These are phyloP conservation scores for Parazoanthus darwini DNA, from an alignment of 92 coral and sea anemone genomes.

Conservation along the genomic window DNA sequence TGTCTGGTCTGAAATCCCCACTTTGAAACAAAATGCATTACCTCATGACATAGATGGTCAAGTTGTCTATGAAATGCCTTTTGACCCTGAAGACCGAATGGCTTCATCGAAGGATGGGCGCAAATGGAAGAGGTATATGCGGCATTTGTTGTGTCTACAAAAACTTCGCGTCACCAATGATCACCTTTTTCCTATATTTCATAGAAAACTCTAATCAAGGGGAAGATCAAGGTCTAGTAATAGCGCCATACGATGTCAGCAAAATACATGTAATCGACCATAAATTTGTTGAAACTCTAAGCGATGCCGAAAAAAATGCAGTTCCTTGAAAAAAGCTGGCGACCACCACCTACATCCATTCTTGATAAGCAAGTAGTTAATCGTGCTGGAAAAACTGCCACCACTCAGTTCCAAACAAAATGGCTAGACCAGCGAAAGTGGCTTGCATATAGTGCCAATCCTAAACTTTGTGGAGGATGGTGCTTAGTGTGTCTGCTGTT, in stretches of 20 bases:
- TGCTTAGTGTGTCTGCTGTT: slow-evolving; percentile 55
- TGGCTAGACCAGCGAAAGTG: slow-evolving; percentile 64
- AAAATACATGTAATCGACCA: slow-evolving; percentile 48
- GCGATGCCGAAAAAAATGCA: slow-evolving; percentile 60
- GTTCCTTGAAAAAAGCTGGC: slow-evolving; percentile 68
- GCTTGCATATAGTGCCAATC: slow-evolving; percentile 63
- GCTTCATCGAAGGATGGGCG: no score
- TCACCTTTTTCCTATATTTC: slow-evolving; percentile 66
- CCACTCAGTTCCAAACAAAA: slow-evolving; percentile 69
- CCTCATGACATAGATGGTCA: no score
- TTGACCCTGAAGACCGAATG: no score
- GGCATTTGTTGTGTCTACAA: slow-evolving; percentile 50
- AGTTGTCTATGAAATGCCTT: no score
- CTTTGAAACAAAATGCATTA: no score
- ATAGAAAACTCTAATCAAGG: slow-evolving; percentile 65
- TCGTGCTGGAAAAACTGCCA: slow-evolving; percentile 66
- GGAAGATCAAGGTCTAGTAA: slow-evolving; percentile 58
- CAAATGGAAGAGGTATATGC: no score
- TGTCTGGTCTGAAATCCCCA: no score
- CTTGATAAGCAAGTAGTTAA: slow-evolving; percentile 59
- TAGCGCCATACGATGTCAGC: slow-evolving; percentile 61
- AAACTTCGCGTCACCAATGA: slow-evolving; percentile 64
- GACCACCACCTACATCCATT: slow-evolving; percentile 54
- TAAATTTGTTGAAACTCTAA: slow-evolving; percentile 60
- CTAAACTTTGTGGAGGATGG: slow-evolving; percentile 57